Base-by-base conservation (phyloP, 2,888 invertebrate genomes). In the Perizoma flavofasciatum region DNA sequence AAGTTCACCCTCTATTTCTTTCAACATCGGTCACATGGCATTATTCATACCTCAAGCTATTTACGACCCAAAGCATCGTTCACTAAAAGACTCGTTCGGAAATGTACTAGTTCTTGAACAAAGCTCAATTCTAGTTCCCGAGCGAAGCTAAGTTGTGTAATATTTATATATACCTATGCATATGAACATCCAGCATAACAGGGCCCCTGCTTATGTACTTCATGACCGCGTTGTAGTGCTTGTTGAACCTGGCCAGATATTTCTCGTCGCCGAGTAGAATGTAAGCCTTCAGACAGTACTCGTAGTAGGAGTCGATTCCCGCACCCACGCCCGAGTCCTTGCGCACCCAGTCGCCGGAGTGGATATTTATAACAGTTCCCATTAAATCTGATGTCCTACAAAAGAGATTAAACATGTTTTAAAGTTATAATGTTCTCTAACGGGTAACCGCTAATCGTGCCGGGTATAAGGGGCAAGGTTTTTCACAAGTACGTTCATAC, bases 291-390 rank as follows among this genome's bases (percentile, higher is more conserved):
- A 99, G 94, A 67, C 98, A 97, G 86, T 99, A 99, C 86, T 99
- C 99, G 81, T 99, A 99, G 86, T 99, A 99, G 0, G 98, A 98
- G 88, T 99, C 99, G 71, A 99, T 98, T 34, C 99, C 99, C 9
- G 99, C 99, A n/a, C 99, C 99, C 6, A 99, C 98, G 1, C 99
- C 98, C 0, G 98, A 97, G 85, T 99, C 99, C 76, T 98, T 94
- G 48, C 99, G 93, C 5, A 99, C 96, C 99, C 99, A 99, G 86
- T 99, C 98, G 0, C 99, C 99, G 4, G 97, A 98, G 84, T 99
- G 97, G n/a, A 99, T 96, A 89, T 99, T 98, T 53, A 99, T 94
- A 5, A 99, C 98, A 0, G 98, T 98, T 5, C 99, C 99, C 96
- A 99, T 98, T 6, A 99, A 93, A 86, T 99, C 98, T 4, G 97